These are phyloP conservation scores for Peromyscus eremicus DNA, from an alignment of 2,797 vertebrate genomes.

Conservation along the genomic window DNA sequence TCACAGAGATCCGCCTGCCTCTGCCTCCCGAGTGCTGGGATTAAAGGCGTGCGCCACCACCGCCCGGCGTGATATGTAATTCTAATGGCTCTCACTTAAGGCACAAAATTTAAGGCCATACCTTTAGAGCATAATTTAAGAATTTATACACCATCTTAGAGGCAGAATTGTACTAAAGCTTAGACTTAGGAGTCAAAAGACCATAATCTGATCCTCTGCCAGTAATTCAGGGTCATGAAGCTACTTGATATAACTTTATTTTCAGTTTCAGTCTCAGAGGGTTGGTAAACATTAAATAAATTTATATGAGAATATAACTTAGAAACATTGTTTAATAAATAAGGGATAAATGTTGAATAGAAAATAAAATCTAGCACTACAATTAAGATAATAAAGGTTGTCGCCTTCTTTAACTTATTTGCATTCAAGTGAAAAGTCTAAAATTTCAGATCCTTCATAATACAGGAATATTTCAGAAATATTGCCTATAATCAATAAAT, in stretches of 20 bases:
- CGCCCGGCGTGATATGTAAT: neutral
- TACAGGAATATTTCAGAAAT: constrained; percentile 13
- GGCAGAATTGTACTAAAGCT: neutral
- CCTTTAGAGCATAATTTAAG: neutral
- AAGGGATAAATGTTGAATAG: neutral
- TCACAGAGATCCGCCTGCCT: too few relatives aligned
- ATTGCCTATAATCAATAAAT: neutral
- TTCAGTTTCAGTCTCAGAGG: neutral
- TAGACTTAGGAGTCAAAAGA: neutral
- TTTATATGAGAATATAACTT: neutral
- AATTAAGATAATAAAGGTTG: constrained; percentile 37
- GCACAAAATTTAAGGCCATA: neutral
- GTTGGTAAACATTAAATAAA: neutral
- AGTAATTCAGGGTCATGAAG: neutral
- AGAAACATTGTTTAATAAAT: constrained; percentile 4
- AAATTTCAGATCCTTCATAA: constrained; percentile 3
- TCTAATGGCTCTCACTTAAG: neutral
- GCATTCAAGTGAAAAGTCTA: constrained; percentile 12
- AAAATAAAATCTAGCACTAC: constrained; percentile 32
- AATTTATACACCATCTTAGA: neutral
- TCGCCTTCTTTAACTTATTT: constrained; percentile 30
- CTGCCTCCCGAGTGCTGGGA: too few relatives aligned
- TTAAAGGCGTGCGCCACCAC: too few relatives aligned
- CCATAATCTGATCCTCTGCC: neutral
- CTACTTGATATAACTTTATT: neutral